Evolutionary conservation across 2,113 vertebrate genomes (phyloP).

Genomic region (Silurus glanis): DNA sequence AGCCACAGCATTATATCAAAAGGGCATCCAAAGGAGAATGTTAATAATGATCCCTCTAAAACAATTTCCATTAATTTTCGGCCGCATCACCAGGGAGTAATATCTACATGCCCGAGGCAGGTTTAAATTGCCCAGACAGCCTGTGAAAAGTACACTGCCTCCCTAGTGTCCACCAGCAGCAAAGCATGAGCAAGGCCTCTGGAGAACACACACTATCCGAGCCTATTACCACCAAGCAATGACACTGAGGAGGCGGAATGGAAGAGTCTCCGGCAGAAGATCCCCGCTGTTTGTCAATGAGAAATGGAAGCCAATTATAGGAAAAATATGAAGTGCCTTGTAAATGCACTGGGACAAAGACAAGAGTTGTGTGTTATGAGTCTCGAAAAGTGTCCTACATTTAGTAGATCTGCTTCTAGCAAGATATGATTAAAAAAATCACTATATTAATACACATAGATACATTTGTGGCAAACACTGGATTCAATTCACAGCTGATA

Average conservation of each 20-base stretch:
- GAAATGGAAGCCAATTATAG: slow-evolving; percentile 43
- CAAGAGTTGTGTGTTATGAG: neutral
- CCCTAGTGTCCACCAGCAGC: slow-evolving; percentile 71
- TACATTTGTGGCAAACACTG: neutral
- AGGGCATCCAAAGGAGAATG: slow-evolving; percentile 80
- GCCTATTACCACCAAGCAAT: slow-evolving; percentile 58
- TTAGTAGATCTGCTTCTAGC: slow-evolving; percentile 27
- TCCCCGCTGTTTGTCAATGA: slow-evolving; percentile 41
- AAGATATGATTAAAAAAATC: slow-evolving; percentile 13
- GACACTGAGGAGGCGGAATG: slow-evolving; percentile 36
- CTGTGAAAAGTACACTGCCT: slow-evolving; percentile 68
- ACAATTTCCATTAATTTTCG: slow-evolving; percentile 83
- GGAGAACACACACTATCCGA: slow-evolving; percentile 57
- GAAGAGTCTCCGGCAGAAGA: slow-evolving; percentile 29
- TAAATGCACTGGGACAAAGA: slow-evolving; percentile 10
- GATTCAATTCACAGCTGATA: neutral
- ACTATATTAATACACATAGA: neutral
- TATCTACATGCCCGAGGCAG: slow-evolving; percentile 78
- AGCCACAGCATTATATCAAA: slow-evolving; percentile 69
- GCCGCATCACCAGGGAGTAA: slow-evolving; percentile 73
- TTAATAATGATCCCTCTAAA: slow-evolving; percentile 80
- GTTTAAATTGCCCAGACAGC: slow-evolving; percentile 80
- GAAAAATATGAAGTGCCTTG: slow-evolving; percentile 33
- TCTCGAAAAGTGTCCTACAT: slow-evolving; percentile 16
- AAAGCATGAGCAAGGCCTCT: slow-evolving; percentile 62